Base-by-base conservation (phyloP, 1,140 invertebrate genomes). In the Lithobius niger region DNA sequence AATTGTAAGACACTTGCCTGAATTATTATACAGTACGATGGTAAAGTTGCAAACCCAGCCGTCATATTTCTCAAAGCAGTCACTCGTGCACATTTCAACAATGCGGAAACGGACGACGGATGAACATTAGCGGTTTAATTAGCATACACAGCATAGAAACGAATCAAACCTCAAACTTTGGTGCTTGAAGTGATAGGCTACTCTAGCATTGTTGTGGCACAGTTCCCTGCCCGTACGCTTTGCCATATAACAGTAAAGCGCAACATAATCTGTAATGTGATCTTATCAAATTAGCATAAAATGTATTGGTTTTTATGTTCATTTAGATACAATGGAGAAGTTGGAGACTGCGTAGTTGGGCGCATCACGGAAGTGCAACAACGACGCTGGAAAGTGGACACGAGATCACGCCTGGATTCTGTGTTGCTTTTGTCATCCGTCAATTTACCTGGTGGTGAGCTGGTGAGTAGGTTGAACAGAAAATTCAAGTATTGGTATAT, bases 311-410 rank as follows among this genome's bases (percentile, higher is more conserved):
- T 45, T 45, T 19, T 45, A 19, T 45, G 22, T 13, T 18, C 22
- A 42, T 61, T 27, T 54, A 73, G 76, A 43, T 78, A 78, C 58
- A 69, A 68, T 61, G 78, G 95, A 6, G 93, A 97, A 74, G 87
- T 98, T 55, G 96, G 96, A 0, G 96, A 99, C 75, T 90, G 99
- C 18, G 80, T 99, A 31, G 85, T 99, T 40, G 96, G 93, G 0
- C 76, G 96, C 56, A 86, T 99, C 18, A 81, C 86, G 0, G 91
- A 97, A 70, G 84, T 92, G 1, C 84, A 87, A 67, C 84, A 92
- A 62, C 88, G 86, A 66, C 74, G 90, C 61, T 98, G 94, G 94
- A 91, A 90, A 75, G 87, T 99, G 26, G 92, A 98, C 64, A 91
- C 87, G 1, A 92, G 92, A 72, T 82, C 90, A 0, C 81, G 90